Evolutionary conservation across 2,113 vertebrate genomes (phyloP), one percentile per base, ranked within the genome.

Genomic region (Setophaga petechia): DNA sequence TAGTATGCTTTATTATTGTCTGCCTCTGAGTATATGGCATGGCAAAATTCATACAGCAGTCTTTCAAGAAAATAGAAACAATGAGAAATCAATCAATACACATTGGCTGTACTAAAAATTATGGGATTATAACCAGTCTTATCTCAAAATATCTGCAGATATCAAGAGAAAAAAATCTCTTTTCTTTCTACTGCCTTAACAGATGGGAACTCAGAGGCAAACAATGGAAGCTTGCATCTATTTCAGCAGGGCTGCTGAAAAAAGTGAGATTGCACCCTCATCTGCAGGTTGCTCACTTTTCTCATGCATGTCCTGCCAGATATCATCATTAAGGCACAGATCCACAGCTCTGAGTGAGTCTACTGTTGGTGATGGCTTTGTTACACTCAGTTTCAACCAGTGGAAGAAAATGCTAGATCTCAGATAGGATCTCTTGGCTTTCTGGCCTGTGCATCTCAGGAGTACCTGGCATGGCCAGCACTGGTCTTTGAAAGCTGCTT

Each of bases 31-130:
- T 62, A 68, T 35, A 78, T 37, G 12, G 54, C 85, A 71, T 15
- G 62, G 74, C 91, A 95, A 92, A 94, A 89, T 93, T 89, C 82
- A 93, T 39, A 75, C 8, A 17, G 12, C 39, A 30, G 22, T 80
- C 27, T 88, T 74, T 69, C 87, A 91, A 52, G 88, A 76, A 95
- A 95, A 79, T 19, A 88, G 67, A 95, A 95, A 88, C 79, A 90
- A 93, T 46, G 37, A 87, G 71, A 62, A 87, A 83, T 91, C 55
- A 93, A 93, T 79, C 84, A 79, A 37, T 13, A 52, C 21, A 6
- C 12, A 78, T 35, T 2, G 4, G 78, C 49, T 52, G 2, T 35
- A 31, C 20, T 63, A 30, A 62, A 68, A 94, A 35, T 10, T 1
- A 81, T 31, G 66, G 6, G 28, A 66, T 24, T 46, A 24, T 74